These are phyloP conservation scores for Argyrosomus regius DNA, from an alignment of 2,797 vertebrate species.

Conservation along the genomic window DNA sequence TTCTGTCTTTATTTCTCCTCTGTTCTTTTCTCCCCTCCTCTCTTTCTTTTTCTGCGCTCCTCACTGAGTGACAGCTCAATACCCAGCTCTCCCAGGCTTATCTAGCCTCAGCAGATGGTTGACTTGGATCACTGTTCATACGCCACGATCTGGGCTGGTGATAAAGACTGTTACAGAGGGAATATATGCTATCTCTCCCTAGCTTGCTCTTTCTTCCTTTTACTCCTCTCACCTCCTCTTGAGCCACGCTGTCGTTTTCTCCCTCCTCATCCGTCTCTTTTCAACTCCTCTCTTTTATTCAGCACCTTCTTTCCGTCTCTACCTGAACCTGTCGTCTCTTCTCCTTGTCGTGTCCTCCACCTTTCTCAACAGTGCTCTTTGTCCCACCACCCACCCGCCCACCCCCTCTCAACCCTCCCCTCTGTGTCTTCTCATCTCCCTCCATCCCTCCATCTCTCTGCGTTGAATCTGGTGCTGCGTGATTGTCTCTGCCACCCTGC, in stretches of 20 bases:
- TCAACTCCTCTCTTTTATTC: constrained; percentile 38
- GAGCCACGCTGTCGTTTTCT: constrained; percentile 36
- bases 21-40: constrained; percentile 70
- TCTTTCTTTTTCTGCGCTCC: constrained; percentile 68
- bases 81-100: constrained; percentile 97
- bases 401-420: constrained; percentile 46
- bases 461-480: constrained; percentile 83
- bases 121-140: constrained; percentile 99
- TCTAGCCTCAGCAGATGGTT: constrained; percentile 99
- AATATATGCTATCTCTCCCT: constrained; percentile 84
- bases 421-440: constrained; percentile 62
- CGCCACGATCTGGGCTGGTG: constrained; percentile 96
- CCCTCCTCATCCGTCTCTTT: constrained; percentile 37
- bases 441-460: constrained; percentile 74
- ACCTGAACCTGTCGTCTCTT: constrained; percentile 50
- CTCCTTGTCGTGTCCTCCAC: constrained; percentile 67
- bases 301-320: constrained; percentile 30
- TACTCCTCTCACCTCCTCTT: constrained; percentile 63
- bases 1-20: constrained; percentile 80
- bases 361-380: constrained; percentile 61
- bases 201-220: constrained; percentile 78
- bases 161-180: constrained; percentile 96
- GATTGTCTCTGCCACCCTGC: constrained; percentile 85
- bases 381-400: constrained; percentile 38
- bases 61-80: constrained; percentile 97